Evolutionary conservation across 2,797 vertebrate genomes (phyloP).

Genomic region (Parauchenoglanis ngamensis): DNA sequence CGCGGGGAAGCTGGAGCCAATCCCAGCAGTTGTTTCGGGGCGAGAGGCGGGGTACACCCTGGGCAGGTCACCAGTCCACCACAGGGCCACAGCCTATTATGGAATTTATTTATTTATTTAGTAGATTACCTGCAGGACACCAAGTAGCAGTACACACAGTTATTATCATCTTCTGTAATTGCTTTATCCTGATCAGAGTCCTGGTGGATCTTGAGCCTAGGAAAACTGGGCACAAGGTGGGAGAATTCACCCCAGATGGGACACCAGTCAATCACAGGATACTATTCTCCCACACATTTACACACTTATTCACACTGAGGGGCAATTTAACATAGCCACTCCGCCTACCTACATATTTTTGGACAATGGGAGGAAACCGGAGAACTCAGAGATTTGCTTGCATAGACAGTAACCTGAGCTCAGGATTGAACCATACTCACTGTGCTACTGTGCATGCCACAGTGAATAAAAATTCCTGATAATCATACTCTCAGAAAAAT

Average conservation of each 20-base stretch:
- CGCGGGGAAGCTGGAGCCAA: no score
- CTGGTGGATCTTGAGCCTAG: not conserved
- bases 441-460: not conserved
- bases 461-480: not conserved
- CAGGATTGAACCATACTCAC: not conserved
- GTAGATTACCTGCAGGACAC: not conserved
- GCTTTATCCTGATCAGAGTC: not conserved
- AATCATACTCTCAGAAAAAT: not conserved
- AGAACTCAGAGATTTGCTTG: not conserved
- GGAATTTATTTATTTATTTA: not conserved
- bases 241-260: not conserved
- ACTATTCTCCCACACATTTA: not conserved
- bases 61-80: no score
- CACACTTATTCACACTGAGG: not conserved
- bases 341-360: not conserved
- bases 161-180: no score
- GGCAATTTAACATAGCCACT: not conserved
- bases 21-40: no score
- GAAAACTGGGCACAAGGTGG: not conserved
- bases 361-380: not conserved
- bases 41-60: no score
- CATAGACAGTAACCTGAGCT: not conserved
- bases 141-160: not conserved
- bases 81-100: not conserved
- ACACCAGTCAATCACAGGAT: not conserved